Evolutionary conservation across 2,888 invertebrate species (phyloP), one percentile per base, ranked within the genome.

Genomic region (Elysia crispata): DNA sequence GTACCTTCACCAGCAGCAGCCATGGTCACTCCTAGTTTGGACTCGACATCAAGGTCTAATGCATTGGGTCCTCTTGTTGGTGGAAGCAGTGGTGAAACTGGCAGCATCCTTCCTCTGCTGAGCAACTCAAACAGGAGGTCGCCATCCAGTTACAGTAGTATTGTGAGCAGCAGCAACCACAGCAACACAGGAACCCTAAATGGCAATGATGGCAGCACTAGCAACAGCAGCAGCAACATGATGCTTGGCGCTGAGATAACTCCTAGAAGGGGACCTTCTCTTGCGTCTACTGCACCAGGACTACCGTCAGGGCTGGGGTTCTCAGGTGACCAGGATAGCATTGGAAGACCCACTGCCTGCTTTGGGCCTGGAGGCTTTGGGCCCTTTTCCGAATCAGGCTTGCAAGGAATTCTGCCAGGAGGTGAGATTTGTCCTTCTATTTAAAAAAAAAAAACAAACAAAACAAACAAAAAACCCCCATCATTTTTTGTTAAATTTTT

Each of bases 61-160:
- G 41, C 41, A 41, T 41, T 41, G 41, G 41, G 41, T 41, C 41
- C 41, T 41, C 41, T 41, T 6, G 41, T 41, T 6, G 41, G 41
- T 6, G 41, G 41, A n/a, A n/a, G n/a, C 41, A 41, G 41, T 11
- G 11, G 41, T 41, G 41, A 41, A 41, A 41, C 5, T 41, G 41
- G 3, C 41, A 41, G 41, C 41, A 41, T 41, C 41, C 41, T 41
- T 41, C 41, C 41, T 41, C 41, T 41, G 41, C 11, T 41, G 41
- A 41, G 41, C 5, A 41, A 11, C 41, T 41, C 41, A 6, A 60
- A 18, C 60, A 60, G 60, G n/a, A 5, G 60, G 6, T 23, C n/a
- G n/a, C 20, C 20, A 5, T 87, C 87, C 79, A 89, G 88, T 82
- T 90, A 90, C 86, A 89, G 89, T 80, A 89, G 89, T 77, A 88